phyloP scores from a whole-genome alignment of 2,797 vertebrate species.

The Sylvia borin region DNA sequence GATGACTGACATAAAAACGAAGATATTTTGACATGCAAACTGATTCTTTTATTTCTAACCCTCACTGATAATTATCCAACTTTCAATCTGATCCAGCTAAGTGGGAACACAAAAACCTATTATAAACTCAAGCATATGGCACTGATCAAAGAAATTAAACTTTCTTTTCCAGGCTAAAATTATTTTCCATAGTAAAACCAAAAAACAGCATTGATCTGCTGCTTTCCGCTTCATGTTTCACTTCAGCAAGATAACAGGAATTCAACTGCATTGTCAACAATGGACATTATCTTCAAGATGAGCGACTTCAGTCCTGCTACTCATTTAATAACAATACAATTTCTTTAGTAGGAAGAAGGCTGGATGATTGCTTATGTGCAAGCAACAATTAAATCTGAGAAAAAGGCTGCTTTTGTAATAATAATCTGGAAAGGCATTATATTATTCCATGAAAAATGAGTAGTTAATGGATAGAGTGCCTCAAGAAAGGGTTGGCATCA shows the following conservation, averaged over 20 bases:
- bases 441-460: neutral
- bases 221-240: neutral
- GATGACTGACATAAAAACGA: neutral
- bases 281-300: neutral
- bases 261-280: neutral
- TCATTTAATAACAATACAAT: neutral
- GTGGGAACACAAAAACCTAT: slow-evolving; percentile 17
- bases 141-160: neutral
- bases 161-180: neutral
- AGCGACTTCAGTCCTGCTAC: neutral
- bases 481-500: neutral
- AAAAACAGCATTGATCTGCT: neutral
- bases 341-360: neutral
- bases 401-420: neutral
- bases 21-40: slow-evolving; percentile 35
- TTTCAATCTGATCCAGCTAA: slow-evolving; percentile 20
- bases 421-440: neutral
- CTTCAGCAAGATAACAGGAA: neutral
- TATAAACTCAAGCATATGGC: neutral
- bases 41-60: slow-evolving; percentile 24
- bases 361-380: neutral
- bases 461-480: neutral
- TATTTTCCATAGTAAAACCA: neutral
- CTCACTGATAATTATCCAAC: slow-evolving; percentile 6
- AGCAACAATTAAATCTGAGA: neutral